Conservation (phyloP, 2,113 vertebrate genomes). For the Picathartes gymnocephalus region DNA sequence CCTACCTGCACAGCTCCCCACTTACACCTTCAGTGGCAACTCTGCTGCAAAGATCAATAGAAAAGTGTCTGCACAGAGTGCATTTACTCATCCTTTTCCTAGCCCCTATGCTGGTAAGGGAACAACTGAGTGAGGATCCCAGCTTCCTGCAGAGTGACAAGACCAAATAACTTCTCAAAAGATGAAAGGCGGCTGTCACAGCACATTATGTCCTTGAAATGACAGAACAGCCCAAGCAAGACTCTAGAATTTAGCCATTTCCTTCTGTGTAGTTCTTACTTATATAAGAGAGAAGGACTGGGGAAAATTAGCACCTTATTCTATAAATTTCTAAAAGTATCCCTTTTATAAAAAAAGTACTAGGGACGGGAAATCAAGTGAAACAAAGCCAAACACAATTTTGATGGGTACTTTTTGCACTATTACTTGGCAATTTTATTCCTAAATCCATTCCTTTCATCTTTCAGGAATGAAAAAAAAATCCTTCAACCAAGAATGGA, state of each 20-base stretch:
- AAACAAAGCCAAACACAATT: not conserved
- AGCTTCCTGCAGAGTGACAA: not conserved
- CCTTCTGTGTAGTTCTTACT: not conserved
- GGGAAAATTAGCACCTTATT: not conserved
- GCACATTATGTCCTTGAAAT: not conserved
- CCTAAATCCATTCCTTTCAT: not conserved
- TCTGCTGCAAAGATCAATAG: not conserved
- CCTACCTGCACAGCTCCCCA: not conserved
- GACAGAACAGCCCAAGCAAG: not conserved
- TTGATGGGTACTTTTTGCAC: not conserved
- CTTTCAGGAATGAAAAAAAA: not conserved
- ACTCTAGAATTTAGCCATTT: not conserved
- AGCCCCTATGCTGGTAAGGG: not conserved
- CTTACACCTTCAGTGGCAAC: not conserved
- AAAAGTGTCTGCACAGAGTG: not conserved
- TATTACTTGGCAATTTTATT: not conserved
- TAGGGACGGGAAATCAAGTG: not conserved
- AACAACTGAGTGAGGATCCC: not conserved
- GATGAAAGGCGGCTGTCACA: not conserved
- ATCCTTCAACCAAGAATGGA: not conserved
- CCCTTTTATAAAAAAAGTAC: not conserved
- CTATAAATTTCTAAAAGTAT: not conserved
- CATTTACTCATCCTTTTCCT: not conserved
- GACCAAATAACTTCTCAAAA: constrained; percentile 2
- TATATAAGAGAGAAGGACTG: not conserved